These are phyloP conservation scores for Ceramica pisi DNA, from an alignment of 2,888 invertebrate species.

Conservation along the genomic window DNA sequence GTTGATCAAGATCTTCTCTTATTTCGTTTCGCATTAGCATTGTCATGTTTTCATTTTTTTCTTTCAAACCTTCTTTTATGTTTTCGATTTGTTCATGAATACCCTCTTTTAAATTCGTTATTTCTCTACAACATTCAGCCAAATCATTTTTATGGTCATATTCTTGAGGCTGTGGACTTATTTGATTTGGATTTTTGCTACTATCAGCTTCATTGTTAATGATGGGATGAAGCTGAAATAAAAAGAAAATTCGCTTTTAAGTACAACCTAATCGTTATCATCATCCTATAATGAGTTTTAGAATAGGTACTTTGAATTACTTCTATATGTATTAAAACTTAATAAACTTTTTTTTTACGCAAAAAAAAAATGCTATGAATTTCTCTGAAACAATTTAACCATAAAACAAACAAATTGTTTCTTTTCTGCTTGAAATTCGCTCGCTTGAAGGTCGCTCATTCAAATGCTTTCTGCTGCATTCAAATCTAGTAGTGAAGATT, in stretches of 20 bases:
- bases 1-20: neutral
- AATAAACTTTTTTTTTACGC: neutral
- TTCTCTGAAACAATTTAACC: too few relatives aligned
- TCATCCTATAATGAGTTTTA: too few relatives aligned
- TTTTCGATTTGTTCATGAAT: neutral
- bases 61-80: neutral
- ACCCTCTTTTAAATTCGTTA: neutral
- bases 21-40: neutral
- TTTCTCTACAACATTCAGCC: neutral
- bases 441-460: too few relatives aligned
- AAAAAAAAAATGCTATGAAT: too few relatives aligned
- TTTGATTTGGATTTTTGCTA: neutral
- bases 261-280: neutral
- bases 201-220: neutral
- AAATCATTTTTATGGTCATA: neutral
- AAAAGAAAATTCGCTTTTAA: neutral
- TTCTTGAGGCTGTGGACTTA: neutral
- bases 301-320: too few relatives aligned
- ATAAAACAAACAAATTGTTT: too few relatives aligned
- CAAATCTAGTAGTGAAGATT: too few relatives aligned
- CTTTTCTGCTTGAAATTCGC: too few relatives aligned
- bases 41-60: neutral
- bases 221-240: neutral
- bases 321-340: too few relatives aligned
- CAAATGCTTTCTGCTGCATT: too few relatives aligned